These are phyloP conservation scores for Trachymyrmex cornetzi DNA, from an alignment of 1,140 invertebrate species.

Conservation along the genomic window DNA sequence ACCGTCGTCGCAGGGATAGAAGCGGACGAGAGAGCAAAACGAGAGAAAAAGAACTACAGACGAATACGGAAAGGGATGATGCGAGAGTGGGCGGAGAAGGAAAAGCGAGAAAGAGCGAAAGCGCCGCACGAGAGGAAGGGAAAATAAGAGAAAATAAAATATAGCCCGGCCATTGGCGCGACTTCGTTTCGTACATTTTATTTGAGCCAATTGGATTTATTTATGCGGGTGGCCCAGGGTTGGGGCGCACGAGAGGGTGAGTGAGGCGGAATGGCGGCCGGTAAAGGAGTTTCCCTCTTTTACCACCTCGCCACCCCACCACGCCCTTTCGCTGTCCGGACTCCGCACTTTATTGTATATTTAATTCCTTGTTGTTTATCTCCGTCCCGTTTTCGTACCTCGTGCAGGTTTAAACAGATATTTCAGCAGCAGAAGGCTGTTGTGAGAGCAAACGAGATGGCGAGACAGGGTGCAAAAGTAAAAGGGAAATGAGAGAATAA, in stretches of 20 bases:
- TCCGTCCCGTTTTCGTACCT: constrained; percentile 52
- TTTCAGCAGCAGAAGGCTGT: constrained; percentile 64
- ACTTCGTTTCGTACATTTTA: constrained; percentile 80
- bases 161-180: constrained; percentile 72
- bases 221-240: constrained; percentile 70
- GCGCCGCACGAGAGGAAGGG: constrained; percentile 41
- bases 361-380: constrained; percentile 77
- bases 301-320: constrained; percentile 67
- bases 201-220: constrained; percentile 81
- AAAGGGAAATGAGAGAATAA: background rate
- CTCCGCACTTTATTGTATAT: constrained; percentile 77
- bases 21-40: constrained; percentile 43
- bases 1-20: constrained; percentile 62
- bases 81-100: constrained; percentile 41
- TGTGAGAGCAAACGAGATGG: constrained; percentile 5
- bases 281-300: constrained; percentile 76
- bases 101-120: constrained; percentile 54
- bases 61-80: constrained; percentile 18
- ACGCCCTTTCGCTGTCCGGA: constrained; percentile 76
- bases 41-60: constrained; percentile 37
- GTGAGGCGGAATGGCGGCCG: constrained; percentile 64
- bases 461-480: constrained; percentile 12
- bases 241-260: constrained; percentile 45
- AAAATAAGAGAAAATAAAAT: constrained; percentile 77
- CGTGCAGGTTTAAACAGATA: constrained; percentile 63